Evolutionary conservation across 2,797 vertebrate species (phyloP), one percentile per base, ranked within the genome.

Genomic region (Dendrocincla tyrannina): DNA sequence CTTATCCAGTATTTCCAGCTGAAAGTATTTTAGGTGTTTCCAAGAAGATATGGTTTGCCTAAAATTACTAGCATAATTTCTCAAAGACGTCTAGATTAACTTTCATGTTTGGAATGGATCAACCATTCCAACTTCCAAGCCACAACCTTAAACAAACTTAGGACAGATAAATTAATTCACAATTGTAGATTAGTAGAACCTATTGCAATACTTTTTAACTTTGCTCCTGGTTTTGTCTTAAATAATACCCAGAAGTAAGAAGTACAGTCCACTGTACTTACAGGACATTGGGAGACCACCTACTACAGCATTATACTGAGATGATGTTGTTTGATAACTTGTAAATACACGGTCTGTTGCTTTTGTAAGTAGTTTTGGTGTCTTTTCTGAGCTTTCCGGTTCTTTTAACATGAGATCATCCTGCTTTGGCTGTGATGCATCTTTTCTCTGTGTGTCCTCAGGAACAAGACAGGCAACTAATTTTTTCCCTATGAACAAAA

Each of bases 281-380:
- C 99, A 92, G 17, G 91, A 42, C 75, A 96, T 33, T 44, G 95
- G 69, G 25, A 63, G 62, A 50, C 79, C 94, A 33, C 97, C 98
- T 6, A 97, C 91, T 18, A 94, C 78, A 4, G 98, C 96, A 17
- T 94, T 98, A 58, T 99, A 98, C 79, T 98, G 85, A 55, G 99
- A 98, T 39, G 98, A 98, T 12, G 98, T 96, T 89, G 98, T 99
- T 64, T 53, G 74, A 78, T 98, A 99, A 91, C 95, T 80, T 56
- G 97, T 60, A 85, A 97, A 96, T 24, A 85, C 94, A 11, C 17
- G 11, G 63, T 93, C 94, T 30, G 18, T 93, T 63, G 94, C 94
- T 95, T 94, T 97, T 90, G 82, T 88, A 60, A 98, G 94, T 0
- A 83, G 98, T 97, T 97, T 97, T 17, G 98, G n/a, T 24, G 93